These are phyloP conservation scores for Valencia hispanica DNA, from an alignment of 2,797 vertebrate species.

Conservation along the genomic window DNA sequence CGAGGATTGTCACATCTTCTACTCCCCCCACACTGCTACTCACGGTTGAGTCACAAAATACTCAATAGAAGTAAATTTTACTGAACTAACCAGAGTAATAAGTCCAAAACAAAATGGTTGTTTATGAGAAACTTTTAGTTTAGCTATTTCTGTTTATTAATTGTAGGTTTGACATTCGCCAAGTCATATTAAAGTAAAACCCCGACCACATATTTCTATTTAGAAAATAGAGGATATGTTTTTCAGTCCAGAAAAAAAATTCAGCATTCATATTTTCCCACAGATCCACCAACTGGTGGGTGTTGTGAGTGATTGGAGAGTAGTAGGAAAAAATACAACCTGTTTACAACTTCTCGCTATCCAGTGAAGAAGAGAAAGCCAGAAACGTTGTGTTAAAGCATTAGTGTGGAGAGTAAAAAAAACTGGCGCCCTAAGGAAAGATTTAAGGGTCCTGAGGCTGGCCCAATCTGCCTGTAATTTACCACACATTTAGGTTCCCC, in stretches of 20 bases:
- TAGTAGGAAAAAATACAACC: neutral
- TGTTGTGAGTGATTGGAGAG: neutral
- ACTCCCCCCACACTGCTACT: slow-evolving; percentile 48
- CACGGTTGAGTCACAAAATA: slow-evolving; percentile 23
- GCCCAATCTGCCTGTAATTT: neutral
- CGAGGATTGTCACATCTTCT: slow-evolving; percentile 53
- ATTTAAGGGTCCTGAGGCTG: neutral
- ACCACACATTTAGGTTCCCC: neutral
- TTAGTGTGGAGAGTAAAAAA: neutral
- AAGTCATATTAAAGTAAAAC: neutral
- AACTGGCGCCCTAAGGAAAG: neutral
- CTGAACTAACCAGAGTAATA: slow-evolving; percentile 19
- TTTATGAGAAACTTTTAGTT: neutral
- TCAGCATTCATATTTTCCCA: too few species aligned
- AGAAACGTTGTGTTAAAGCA: neutral
- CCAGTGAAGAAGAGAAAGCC: neutral
- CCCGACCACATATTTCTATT: neutral
- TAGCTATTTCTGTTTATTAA: neutral
- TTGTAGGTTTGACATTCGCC: slow-evolving; percentile 3
- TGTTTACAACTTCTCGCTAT: neutral
- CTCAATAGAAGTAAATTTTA: slow-evolving; percentile 8
- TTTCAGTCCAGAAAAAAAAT: neutral
- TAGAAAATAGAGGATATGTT: too few species aligned
- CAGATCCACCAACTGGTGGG: neutral
- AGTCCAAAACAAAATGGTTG: slow-evolving; percentile 6